Base-by-base conservation (phyloP, 2,888 invertebrate species). In the Noctua fimbriata region DNA sequence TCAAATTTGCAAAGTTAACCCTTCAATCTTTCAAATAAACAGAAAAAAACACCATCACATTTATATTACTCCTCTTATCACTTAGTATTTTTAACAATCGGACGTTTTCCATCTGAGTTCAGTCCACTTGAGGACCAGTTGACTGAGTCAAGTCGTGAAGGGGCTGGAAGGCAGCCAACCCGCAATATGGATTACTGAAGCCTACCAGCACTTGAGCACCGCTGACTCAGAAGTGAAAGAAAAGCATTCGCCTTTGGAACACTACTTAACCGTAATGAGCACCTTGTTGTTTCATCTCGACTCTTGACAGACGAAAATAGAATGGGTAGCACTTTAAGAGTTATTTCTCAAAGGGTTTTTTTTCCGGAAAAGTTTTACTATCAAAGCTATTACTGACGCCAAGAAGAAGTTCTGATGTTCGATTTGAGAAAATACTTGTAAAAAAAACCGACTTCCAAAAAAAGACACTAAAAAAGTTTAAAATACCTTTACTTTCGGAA, bases 101-200 rank as follows among this genome's bases (percentile, higher is more conserved):
- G 24, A 24, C 47, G 4, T 21, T 7, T 36, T 6, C 24, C 36
- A 21, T 36, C 65, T 71, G 65, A 65, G 49, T 60, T 66, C n/a
- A 69, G 55, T 7, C 66, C 71, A 32, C 75, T 85, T 47, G 63
- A 73, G 44, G 32, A 72, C 36, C 49, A 44, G 49, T 65, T 69
- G 86, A 71, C 73, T 32, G 49, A 58, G 70, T 77, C 69, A 81
- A 73, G 67, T 69, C 36, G 28, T 52, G 21, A 52, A 76, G 75
- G 36, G n/a, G 28, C 63, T 85, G 84, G 84, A 73, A 41, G 66
- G 10, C 49, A 0, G 84, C 84, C 84, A 85, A 72, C 24, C 70
- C 58, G 44, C 87, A 28, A 69, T 87, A 71, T 79, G 73, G 73
- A 73, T 67, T 52, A 41, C 73, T 74, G 65, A 82, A 69, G 63